Evolutionary conservation across 2,113 vertebrate genomes (phyloP).

Genomic region (Anolis sagrei): DNA sequence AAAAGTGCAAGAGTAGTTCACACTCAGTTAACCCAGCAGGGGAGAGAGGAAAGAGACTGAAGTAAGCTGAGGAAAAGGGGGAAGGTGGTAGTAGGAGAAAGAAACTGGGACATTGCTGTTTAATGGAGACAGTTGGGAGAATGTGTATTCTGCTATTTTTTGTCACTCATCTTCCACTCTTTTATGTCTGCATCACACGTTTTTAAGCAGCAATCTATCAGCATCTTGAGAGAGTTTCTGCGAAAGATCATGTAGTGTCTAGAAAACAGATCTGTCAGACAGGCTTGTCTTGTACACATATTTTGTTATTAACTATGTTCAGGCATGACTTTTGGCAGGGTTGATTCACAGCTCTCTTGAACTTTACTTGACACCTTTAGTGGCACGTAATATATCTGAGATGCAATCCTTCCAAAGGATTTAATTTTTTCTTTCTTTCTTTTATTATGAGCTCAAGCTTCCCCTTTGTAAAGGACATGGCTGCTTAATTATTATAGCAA

Average conservation of each 20-base stretch:
- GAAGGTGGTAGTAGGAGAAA: too few species aligned
- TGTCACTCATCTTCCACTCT: conserved; percentile 42
- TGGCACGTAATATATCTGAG: conserved; percentile 72
- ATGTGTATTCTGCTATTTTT: conserved; percentile 31
- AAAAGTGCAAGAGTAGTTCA: too few species aligned
- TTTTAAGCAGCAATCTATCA: conserved; percentile 69
- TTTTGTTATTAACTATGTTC: conserved; percentile 81
- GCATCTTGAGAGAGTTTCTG: conserved; percentile 65
- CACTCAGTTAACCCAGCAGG: too few species aligned
- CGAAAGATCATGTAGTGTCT: conserved; percentile 70
- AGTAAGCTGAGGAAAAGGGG: too few species aligned
- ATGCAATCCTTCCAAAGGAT: conserved; percentile 53
- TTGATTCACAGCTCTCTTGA: conserved; percentile 77
- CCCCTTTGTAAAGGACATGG: conserved; percentile 54
- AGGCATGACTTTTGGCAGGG: conserved; percentile 80
- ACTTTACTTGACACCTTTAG: conserved; percentile 83
- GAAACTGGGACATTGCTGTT: too few species aligned
- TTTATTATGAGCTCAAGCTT: conserved; percentile 65
- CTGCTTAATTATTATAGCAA: conserved; percentile 54
- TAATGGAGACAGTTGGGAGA: too few species aligned
- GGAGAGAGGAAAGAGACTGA: too few species aligned
- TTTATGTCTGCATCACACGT: conserved; percentile 61
- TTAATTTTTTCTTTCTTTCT: conserved; percentile 75
- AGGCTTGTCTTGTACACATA: conserved; percentile 74
- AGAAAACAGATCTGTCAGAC: conserved; percentile 76